phyloP scores from a whole-genome alignment of 2,888 invertebrate genomes.

The Apeira syringaria region DNA sequence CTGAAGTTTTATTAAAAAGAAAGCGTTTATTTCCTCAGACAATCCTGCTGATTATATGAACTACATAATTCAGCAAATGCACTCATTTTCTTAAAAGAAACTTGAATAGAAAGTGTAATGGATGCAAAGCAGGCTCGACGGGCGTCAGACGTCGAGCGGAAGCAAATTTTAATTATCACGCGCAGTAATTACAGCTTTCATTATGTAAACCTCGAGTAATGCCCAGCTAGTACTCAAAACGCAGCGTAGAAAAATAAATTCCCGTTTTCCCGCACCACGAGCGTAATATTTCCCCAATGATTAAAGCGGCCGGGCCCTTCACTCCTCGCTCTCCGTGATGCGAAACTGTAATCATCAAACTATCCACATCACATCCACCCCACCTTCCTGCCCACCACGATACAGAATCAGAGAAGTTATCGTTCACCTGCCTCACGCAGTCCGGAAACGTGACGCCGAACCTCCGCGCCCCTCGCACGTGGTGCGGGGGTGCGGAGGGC shows the following conservation, averaged over 20 bases:
- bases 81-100: background rate
- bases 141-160: slow-evolving; percentile 3
- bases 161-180: slow-evolving; percentile 25
- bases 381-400: slow-evolving; percentile 8
- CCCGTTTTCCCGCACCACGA: slow-evolving; percentile 36
- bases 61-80: background rate
- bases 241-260: slow-evolving; percentile 39
- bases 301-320: slow-evolving; percentile 61
- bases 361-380: slow-evolving; percentile 50
- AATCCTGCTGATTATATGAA: no score
- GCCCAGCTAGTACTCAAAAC: slow-evolving; percentile 21
- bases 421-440: slow-evolving; percentile 26
- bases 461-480: slow-evolving; percentile 8
- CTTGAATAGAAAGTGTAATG: slow-evolving; percentile 2
- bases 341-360: slow-evolving; percentile 73
- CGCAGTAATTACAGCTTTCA: slow-evolving; percentile 33
- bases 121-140: background rate
- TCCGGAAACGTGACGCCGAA: no score
- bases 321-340: slow-evolving; percentile 65
- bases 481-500: slow-evolving; percentile 33
- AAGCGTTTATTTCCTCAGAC: no score
- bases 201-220: slow-evolving; percentile 34
- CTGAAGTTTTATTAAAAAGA: no score
- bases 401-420: slow-evolving; percentile 36
- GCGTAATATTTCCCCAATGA: slow-evolving; percentile 76